Evolutionary conservation across 2,888 invertebrate species (phyloP).

Genomic region (Drepanosiphum platanoidis): DNA sequence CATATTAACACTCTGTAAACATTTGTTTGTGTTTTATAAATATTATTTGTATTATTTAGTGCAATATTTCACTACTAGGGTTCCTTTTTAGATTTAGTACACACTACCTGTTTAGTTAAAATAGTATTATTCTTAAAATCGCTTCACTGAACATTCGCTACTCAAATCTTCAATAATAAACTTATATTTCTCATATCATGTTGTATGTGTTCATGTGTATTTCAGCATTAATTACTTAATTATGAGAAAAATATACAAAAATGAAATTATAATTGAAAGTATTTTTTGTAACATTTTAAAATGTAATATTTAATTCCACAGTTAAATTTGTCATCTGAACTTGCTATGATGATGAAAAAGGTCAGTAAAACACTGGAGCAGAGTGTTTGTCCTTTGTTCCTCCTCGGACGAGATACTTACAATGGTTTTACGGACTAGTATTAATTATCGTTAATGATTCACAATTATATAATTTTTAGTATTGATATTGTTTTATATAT

Average conservation of each 20-base stretch:
- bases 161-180: slow-evolving; percentile 38
- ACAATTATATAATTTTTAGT: no score
- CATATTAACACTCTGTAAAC: slow-evolving; percentile 22
- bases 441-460: no score
- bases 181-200: slow-evolving; percentile 47
- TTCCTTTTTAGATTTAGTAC: slow-evolving; percentile 48
- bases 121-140: slow-evolving; percentile 2
- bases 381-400: no score
- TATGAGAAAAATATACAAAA: slow-evolving; percentile 44
- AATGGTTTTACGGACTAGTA: no score
- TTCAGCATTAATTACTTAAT: slow-evolving; percentile 50
- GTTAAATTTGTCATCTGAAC: not conserved
- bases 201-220: slow-evolving; percentile 60
- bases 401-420: no score
- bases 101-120: slow-evolving; percentile 29
- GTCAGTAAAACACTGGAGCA: no score
- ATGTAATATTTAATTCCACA: not conserved
- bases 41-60: slow-evolving; percentile 52
- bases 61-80: slow-evolving; percentile 48
- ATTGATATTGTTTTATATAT: no score
- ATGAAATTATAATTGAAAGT: not conserved
- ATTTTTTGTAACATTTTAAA: not conserved
- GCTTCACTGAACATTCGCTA: slow-evolving; percentile 49
- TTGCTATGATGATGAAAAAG: no score
- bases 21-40: slow-evolving; percentile 28